Evolutionary conservation across 2,113 vertebrate species (phyloP), one percentile per base, ranked within the genome.

Genomic region (Megaleporinus macrocephalus): DNA sequence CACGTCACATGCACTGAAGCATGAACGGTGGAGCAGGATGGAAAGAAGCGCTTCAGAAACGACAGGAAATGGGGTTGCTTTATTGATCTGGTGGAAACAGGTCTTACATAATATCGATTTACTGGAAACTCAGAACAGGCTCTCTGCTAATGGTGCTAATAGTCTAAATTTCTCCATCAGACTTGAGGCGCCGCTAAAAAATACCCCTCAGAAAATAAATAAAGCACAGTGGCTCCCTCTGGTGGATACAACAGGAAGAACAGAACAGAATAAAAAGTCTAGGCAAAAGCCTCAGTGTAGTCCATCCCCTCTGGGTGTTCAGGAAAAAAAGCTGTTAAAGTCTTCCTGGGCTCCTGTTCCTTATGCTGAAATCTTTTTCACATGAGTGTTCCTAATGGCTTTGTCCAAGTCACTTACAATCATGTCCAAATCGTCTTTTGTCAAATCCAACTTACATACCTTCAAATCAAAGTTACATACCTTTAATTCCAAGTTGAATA

Each of bases 41-140:
- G 90, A 93, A 24, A 94, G 91, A 0, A 93, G 44, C 0, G 93
- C 92, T 82, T 94, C 93, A 83, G 93, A 93, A 80, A 92, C 4
- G 29, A 36, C 65, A 68, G 65, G 65, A 68, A 68, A 36, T 68
- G 29, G 30, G 36, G 29, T 15, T 18, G 63, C 26, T 1, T 65
- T 68, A 68, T 68, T 68, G 65, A 68, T 68, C 18, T 20, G 18
- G 18, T 9, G 63, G 15, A 36, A 22, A 20, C 5, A 22, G 65
- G 5, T 68, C 15, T 68, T 33, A 12, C 18, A 20, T 22, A 36
- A 33, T 36, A 68, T 68, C 13, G 65, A 68, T 68, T 36, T 20
- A 33, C 9, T 68, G 33, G 36, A 36, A 15, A 30, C 1, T 18
- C 15, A 36, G 20, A 36, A 7, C 53, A 33, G 18, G 65, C 7